Percentiles rank a stretch among this genome's conserved stretches.
These are phyloP conservation scores for Pygmarrhopalites habei DNA, from an alignment of 1,140 invertebrate genomes.

Conservation along the genomic window DNA sequence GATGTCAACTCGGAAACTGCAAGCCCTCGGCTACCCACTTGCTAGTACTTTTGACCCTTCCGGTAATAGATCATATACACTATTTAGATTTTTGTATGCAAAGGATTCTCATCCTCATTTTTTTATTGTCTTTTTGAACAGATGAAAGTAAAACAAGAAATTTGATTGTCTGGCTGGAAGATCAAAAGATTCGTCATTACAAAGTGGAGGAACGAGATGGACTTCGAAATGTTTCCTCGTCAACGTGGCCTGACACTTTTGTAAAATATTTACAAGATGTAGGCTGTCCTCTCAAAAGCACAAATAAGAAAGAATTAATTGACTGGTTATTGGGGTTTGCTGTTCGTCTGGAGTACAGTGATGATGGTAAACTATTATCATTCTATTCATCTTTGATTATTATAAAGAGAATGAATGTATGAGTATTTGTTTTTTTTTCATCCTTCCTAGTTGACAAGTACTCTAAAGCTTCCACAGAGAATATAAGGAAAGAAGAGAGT, in stretches of 20 bases:
- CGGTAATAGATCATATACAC: constrained; percentile 48
- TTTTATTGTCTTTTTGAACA: constrained; percentile 42
- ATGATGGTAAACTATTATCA: constrained; percentile 57
- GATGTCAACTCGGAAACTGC: constrained; percentile 52
- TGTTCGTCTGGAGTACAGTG: constrained; percentile 70
- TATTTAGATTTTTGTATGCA: background rate
- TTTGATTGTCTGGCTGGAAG: constrained; percentile 82
- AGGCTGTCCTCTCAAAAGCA: constrained; percentile 45
- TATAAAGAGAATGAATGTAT: too few species aligned
- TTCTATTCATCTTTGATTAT: too few species aligned
- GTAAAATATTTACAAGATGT: constrained; percentile 68
- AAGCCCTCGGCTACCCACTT: constrained; percentile 64
- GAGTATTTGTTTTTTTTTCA: too few species aligned
- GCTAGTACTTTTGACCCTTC: constrained; percentile 59
- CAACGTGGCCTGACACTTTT: constrained; percentile 65
- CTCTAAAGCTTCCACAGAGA: constrained; percentile 56
- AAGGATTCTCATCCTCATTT: background rate
- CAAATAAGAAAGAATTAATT: constrained; percentile 53
- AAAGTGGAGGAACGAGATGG: constrained; percentile 63
- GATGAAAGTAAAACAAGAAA: constrained; percentile 71
- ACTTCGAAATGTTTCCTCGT: constrained; percentile 57
- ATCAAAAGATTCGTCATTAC: constrained; percentile 85
- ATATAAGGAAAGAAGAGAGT: constrained; percentile 50
- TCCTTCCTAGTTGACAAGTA: constrained; percentile 73
- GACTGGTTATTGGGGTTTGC: constrained; percentile 84